Conservation (phyloP, 2,888 invertebrate species). For the Lasioglossum leucozonium region DNA sequence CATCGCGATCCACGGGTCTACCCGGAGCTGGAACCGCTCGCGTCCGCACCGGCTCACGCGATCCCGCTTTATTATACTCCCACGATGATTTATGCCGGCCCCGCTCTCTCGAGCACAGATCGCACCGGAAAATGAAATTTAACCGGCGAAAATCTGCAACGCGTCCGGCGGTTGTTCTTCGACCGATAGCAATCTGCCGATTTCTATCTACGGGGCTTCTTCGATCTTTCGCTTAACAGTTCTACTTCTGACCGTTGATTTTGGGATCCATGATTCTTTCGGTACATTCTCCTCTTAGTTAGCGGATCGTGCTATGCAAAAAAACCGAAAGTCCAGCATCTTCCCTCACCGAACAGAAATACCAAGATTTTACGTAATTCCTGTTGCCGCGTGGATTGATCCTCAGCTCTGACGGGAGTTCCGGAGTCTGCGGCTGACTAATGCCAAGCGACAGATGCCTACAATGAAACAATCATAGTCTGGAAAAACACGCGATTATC, state of each 20-base stretch:
- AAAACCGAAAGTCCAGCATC: too few species aligned
- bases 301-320: not conserved
- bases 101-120: constrained; percentile 13
- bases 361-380: constrained; percentile 1
- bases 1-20: constrained; percentile 30
- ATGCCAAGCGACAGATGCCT: constrained; percentile 8
- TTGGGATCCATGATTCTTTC: too few species aligned
- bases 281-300: not conserved
- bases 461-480: constrained; percentile 11
- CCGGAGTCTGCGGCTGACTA: constrained; percentile 1
- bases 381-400: not conserved
- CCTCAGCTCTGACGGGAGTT: not conserved
- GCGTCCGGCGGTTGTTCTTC: not conserved
- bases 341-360: not conserved
- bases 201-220: not conserved
- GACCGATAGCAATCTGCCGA: not conserved
- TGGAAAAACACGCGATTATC: constrained; percentile 7
- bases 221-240: not conserved
- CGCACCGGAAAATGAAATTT: not conserved
- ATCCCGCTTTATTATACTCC: constrained; percentile 77
- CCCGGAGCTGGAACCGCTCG: constrained; percentile 39
- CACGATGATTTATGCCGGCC: constrained; percentile 81
- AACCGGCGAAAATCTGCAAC: not conserved
- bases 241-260: not conserved
- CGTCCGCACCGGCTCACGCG: constrained; percentile 33